Evolutionary conservation across 2,113 vertebrate species (phyloP), one percentile per base, ranked within the genome.

Genomic region (Callipepla californica): DNA sequence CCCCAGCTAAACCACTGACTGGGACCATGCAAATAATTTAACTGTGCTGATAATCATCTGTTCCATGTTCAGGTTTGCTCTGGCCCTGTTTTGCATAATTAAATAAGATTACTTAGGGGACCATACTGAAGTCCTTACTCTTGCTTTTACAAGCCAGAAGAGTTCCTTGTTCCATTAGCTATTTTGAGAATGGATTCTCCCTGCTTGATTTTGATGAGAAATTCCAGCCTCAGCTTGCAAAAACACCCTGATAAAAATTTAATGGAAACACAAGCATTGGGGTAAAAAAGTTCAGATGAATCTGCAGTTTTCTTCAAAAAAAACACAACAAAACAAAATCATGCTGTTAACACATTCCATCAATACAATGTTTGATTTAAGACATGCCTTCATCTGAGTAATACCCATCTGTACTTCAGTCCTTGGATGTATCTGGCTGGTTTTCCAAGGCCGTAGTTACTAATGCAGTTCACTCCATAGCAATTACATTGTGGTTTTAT

Each of bases 401-500:
- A 8, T 47, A 92, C 59, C 85, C 82, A 95, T 94, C 61, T 91
- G 63, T 77, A 40, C 51, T 92, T 94, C 85, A 92, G 68, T 61
- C 51, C 76, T 94, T 91, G 73, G 90, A 51, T 68, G 9, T 65
- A 72, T 90, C 82, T 95, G 91, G 85, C 82, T 92, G 76, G 40
- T 61, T 94, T 95, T 95, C 91, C 89, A 94, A 95, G 94, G 85
- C 89, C 57, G 13, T 23, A 28, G 44, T 28, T 94, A 68, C 13
- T 93, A 92, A 95, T 83, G 76, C 65, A 91, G 28, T 80, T 94
- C 80, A 83, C 94, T 90, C 44, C 36, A 42, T 58, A 86, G 87
- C 68, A 96, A 94, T 95, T 94, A 93, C 34, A 26, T 20, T 80
- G 89, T 90, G 95, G 89, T 94, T 96, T 95, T 75, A 92, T 81